Base-by-base conservation (phyloP, 2,888 invertebrate species). In the Parthenolecanium corni region DNA sequence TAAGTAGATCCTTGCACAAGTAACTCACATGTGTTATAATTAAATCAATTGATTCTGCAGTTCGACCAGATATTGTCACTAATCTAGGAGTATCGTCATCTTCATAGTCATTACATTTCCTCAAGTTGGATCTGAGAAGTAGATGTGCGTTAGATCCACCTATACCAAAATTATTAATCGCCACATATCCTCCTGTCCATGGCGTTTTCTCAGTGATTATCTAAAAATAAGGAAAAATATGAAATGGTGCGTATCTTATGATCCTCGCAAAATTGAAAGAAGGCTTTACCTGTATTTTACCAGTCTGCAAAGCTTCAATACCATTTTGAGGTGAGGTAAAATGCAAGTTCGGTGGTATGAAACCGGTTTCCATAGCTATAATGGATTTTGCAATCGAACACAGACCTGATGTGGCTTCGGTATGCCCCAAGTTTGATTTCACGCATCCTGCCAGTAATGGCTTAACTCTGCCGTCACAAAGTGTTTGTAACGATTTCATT, bases 401-500 rank as follows among this genome's bases (percentile, higher is more conserved):
- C 20, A 79, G 69, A 38, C 76, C 70, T 3, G 73, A 70, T 42
- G 71, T 67, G 9, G 79, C 78, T 69, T 81, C 81, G 3, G 79
- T 74, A 68, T 82, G 81, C 1, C 82, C 82, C 74, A 81, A 77
- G 71, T 80, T 81, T 36, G 79, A 78, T 69, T 81, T 82, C 38
- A 79, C 77, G 0, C 79, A 79, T 12, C 81, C 81, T 64, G 81
- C 76, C 20, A 78, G 71, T 16, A 82, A 73, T 3, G 80, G 78
- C 3, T 49, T 49, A 9, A 40, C 58, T 58, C 68, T 64, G 36
- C 24, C 47, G 25, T 63, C 53, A n/a, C 63, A 63, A 12, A 63
- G 44, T 16, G 63, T 76, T 68, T 66, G 70, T 68, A 97, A 90
- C 0, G 93, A 87, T 74, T 93, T 93, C 3, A 93, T 84, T 77